Evolutionary conservation across 2,797 vertebrate genomes (phyloP).

Genomic region (Sandelia bainsii): DNA sequence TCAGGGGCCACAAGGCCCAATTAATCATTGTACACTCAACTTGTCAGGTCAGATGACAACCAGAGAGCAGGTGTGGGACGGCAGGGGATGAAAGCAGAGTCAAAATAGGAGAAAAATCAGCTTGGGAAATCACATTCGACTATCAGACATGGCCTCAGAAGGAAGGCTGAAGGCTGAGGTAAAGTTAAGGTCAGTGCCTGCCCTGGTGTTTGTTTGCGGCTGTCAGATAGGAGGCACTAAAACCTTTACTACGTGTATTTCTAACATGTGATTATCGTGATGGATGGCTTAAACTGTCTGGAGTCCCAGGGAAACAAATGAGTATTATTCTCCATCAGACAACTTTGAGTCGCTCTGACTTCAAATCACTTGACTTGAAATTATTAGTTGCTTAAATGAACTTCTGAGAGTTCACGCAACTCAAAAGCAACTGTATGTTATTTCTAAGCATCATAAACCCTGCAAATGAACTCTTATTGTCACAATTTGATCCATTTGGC

Average conservation of each 20-base stretch:
- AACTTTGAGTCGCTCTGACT: too few relatives aligned
- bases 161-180: conserved; percentile 26
- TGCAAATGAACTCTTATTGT: too few relatives aligned
- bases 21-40: conserved; percentile 60
- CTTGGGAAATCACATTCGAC: conserved; percentile 39
- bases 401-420: too few relatives aligned
- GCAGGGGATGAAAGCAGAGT: conserved; percentile 1
- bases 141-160: conserved; percentile 35
- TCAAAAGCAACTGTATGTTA: too few relatives aligned
- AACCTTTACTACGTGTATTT: background rate
- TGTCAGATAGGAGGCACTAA: background rate
- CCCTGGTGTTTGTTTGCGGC: conserved; percentile 16
- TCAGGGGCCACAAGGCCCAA: conserved; percentile 47
- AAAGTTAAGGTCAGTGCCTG: conserved; percentile 22
- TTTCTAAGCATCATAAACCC: too few relatives aligned
- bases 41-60: conserved; percentile 55
- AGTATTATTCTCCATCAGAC: too few relatives aligned
- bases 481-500: too few relatives aligned
- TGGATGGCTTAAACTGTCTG: background rate
- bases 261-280: background rate
- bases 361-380: too few relatives aligned
- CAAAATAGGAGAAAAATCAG: conserved; percentile 10
- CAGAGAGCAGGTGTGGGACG: conserved; percentile 8
- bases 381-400: too few relatives aligned
- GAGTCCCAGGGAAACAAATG: too few relatives aligned